These are phyloP conservation scores for Novumbra hubbsi DNA, from an alignment of 2,797 vertebrate species.

Conservation along the genomic window DNA sequence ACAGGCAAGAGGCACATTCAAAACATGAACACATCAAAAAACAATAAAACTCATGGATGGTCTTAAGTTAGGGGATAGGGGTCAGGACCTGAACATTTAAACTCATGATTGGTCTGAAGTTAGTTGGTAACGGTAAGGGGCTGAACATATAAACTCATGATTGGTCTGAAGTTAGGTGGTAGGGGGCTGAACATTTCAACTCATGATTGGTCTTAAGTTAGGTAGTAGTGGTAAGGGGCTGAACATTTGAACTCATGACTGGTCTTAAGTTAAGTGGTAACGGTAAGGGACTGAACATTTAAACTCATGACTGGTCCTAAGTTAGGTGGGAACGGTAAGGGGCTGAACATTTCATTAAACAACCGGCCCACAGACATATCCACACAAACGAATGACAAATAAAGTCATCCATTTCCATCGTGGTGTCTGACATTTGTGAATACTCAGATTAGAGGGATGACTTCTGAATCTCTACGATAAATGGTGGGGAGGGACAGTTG, in stretches of 20 bases:
- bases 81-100: no score
- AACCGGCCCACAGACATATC: not conserved
- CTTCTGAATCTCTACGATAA: not conserved
- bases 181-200: no score
- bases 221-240: no score
- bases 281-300: no score
- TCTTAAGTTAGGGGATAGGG: not conserved
- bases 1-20: constrained; percentile 19
- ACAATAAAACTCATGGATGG: not conserved
- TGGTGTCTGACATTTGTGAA: constrained; percentile 1
- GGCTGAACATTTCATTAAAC: no score
- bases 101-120: no score
- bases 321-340: no score
- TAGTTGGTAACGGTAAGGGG: no score
- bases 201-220: no score
- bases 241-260: no score
- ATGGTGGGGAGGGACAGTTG: not conserved
- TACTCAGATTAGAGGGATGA: constrained; percentile 5
- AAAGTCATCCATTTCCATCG: constrained; percentile 8
- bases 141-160: not conserved
- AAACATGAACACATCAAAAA: constrained; percentile 6
- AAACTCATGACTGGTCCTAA: no score
- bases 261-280: no score
- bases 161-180: constrained; percentile 7
- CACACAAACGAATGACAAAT: constrained; percentile 1